Conservation (phyloP, 1,140 invertebrate genomes). For the Drosophila chauvacae region DNA sequence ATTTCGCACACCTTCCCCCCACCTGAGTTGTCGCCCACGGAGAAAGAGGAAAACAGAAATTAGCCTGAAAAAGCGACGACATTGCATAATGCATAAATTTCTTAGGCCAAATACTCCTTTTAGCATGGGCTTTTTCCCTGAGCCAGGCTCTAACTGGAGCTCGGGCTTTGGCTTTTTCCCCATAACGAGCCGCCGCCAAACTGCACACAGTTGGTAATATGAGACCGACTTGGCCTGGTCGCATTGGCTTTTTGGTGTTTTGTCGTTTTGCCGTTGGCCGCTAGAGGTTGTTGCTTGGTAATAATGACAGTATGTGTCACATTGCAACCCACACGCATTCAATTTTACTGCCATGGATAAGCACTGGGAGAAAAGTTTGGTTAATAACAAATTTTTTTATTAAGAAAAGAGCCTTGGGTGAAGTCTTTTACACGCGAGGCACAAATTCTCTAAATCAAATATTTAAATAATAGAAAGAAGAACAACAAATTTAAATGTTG, state of each 20-base stretch:
- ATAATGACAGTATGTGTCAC: slow-evolving; percentile 83
- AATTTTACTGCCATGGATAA: slow-evolving; percentile 66
- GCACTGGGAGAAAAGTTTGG: slow-evolving; percentile 9
- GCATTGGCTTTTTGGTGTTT: slow-evolving; percentile 38
- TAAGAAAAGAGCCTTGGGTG: neutral
- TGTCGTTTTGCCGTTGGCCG: slow-evolving; percentile 58
- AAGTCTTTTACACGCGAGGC: neutral
- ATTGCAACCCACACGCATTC: slow-evolving; percentile 83
- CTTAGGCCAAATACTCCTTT: slow-evolving; percentile 40
- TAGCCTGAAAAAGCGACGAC: slow-evolving; percentile 46
- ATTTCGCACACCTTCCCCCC: slow-evolving; percentile 11
- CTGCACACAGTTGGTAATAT: slow-evolving; percentile 63
- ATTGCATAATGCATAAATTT: slow-evolving; percentile 79
- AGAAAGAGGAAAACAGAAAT: slow-evolving; percentile 32
- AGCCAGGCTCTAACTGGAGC: slow-evolving; percentile 7
- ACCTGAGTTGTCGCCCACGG: neutral
- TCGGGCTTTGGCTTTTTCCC: slow-evolving; percentile 48
- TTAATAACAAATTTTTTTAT: fast-evolving
- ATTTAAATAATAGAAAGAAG: too few species aligned
- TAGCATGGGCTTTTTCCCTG: slow-evolving; percentile 13
- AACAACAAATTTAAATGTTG: too few species aligned
- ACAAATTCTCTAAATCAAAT: too few species aligned
- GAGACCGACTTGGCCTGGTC: slow-evolving; percentile 59
- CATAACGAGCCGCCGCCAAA: slow-evolving; percentile 76
- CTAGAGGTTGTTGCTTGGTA: slow-evolving; percentile 73